These are phyloP conservation scores for Sebastes cheni DNA, from an alignment of 2,797 vertebrate species.

Conservation along the genomic window DNA sequence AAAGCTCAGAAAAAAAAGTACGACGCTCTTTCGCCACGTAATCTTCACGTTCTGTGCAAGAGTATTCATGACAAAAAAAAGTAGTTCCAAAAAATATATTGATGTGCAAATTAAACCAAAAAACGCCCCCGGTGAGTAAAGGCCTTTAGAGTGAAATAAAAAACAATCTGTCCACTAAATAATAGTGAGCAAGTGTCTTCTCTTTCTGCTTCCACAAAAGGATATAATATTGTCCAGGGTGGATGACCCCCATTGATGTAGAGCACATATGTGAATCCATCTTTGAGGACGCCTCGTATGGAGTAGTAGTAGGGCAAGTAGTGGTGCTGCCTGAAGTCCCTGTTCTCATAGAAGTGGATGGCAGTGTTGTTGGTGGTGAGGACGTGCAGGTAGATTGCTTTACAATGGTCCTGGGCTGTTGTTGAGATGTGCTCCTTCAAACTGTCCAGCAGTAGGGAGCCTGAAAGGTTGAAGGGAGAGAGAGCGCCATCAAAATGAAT, in stretches of 20 bases:
- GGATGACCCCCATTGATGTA: conserved; percentile 98
- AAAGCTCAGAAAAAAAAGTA: no score
- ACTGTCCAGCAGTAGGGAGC: conserved; percentile 96
- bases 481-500: no score
- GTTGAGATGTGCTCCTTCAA: conserved; percentile 98
- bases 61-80: neutral
- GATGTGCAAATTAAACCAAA: neutral
- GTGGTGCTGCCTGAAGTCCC: conserved; percentile 99
- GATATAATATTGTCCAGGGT: conserved; percentile 99
- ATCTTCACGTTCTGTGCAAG: no score
- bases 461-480: conserved; percentile 61
- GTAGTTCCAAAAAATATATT: neutral
- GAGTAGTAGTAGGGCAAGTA: conserved; percentile 99
- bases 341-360: conserved; percentile 98
- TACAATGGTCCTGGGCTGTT: conserved; percentile 97
- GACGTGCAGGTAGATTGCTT: conserved; percentile 98
- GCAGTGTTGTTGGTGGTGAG: conserved; percentile 98
- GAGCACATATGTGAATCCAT: conserved; percentile 98
- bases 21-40: rapidly evolving
- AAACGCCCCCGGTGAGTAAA: neutral
- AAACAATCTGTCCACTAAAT: neutral
- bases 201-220: conserved; percentile 76
- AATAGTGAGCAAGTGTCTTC: neutral
- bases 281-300: conserved; percentile 97
- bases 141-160: neutral